These are phyloP conservation scores for Conus ventricosus DNA, from an alignment of 1,140 invertebrate species.

Conservation along the genomic window DNA sequence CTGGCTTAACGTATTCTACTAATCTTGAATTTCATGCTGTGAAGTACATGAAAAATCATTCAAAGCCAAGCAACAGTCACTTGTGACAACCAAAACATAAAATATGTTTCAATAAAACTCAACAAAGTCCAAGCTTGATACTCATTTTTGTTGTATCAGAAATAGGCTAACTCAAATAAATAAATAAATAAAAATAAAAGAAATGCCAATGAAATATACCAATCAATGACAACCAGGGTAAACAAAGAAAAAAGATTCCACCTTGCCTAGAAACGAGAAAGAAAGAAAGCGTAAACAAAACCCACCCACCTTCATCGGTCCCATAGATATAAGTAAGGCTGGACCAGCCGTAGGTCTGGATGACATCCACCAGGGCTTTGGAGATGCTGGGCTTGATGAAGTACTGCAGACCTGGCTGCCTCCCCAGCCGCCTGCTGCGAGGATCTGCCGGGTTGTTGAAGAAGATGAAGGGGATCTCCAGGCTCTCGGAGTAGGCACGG, in stretches of 20 bases:
- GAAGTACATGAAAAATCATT: no score
- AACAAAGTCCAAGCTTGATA: no score
- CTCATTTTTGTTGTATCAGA: no score
- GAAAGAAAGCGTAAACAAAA: neutral
- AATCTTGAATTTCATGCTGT: no score
- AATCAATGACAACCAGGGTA: neutral
- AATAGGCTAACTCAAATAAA: no score
- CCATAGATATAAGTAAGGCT: slow-evolving; percentile 49
- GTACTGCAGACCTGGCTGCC: slow-evolving; percentile 6
- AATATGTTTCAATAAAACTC: no score
- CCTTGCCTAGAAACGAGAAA: neutral
- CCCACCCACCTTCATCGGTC: slow-evolving; percentile 50
- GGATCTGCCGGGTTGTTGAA: slow-evolving; percentile 49
- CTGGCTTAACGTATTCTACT: no score
- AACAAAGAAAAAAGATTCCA: neutral
- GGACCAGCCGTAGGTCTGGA: slow-evolving; percentile 45
- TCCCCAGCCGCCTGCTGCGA: neutral
- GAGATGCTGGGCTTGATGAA: slow-evolving; percentile 39
- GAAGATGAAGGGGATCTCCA: slow-evolving; percentile 47
- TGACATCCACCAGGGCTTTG: slow-evolving; percentile 46
- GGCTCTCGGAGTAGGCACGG: slow-evolving; percentile 42
- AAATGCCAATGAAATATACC: neutral
- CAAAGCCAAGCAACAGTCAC: no score
- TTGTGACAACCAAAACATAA: no score
- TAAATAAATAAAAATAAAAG: neutral